phyloP scores from a whole-genome alignment of 2,113 vertebrate species.

The Cinclus cinclus region DNA sequence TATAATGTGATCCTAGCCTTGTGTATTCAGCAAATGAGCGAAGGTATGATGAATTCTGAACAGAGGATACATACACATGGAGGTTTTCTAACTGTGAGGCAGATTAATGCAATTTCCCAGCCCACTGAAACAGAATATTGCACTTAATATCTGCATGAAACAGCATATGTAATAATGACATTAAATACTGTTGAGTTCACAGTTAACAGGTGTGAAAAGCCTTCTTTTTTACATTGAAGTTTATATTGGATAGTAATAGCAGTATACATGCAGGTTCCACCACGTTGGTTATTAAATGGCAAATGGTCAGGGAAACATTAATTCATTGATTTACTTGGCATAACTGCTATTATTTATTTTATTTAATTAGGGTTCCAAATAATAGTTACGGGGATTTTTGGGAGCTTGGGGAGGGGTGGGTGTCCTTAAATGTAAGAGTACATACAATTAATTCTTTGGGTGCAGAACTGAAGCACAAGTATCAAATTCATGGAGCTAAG shows the following conservation, averaged over 20 bases:
- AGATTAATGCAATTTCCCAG: not conserved
- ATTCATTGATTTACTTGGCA: not conserved
- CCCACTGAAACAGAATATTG: not conserved
- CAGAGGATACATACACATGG: not conserved
- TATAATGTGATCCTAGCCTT: not conserved
- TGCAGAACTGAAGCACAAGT: not conserved
- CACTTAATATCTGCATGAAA: not conserved
- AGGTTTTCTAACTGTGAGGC: not conserved
- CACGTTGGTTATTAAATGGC: not conserved
- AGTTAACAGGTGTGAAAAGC: not conserved
- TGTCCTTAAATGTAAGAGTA: not conserved
- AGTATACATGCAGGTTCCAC: not conserved
- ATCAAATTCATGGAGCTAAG: not conserved
- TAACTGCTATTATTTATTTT: not conserved
- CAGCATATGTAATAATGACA: not conserved
- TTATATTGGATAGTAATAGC: not conserved
- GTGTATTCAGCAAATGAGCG: not conserved
- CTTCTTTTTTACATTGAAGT: not conserved
- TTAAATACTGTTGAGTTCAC: not conserved
- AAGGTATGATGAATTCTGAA: not conserved
- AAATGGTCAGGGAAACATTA: not conserved
- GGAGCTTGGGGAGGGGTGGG: fast-evolving
- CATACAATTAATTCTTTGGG: not conserved
- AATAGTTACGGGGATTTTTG: not conserved
- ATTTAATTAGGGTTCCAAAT: not conserved